Evolutionary conservation across 2,797 vertebrate genomes (phyloP), one percentile per base, ranked within the genome.

Genomic region (Anniella stebbinsi): DNA sequence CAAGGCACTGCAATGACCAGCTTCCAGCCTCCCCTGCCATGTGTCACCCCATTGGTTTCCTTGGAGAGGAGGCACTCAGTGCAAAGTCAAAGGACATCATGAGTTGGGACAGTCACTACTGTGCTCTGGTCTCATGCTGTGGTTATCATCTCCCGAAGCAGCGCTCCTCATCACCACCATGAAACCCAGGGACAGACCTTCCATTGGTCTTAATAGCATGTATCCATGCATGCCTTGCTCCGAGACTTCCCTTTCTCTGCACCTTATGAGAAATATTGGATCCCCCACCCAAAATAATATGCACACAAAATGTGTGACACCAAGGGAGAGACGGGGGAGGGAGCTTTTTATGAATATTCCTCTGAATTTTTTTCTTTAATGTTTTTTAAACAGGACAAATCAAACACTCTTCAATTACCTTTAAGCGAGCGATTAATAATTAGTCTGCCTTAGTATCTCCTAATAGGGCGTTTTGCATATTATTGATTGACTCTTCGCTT

Each of bases 341-440:
- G 80, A 38, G 41, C 73, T 80, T 86, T 36, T 81, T 89, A 87
- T 80, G 63, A 82, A 54, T 57, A 21, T 51, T 67, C 57, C 51
- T 87, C 28, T 73, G 66, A 48, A 66, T 78, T 69, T 72, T 57
- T 41, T 8, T 23, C 41, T 73, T 90, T 84, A 83, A 70, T 69
- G 12, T 78, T 87, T 91, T 89, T 66, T 63, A 84, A 87, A 73
- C 36, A 84, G 88, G 28, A 78, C 51, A 92, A 77, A 87, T 84
- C 51, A 92, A 83, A 89, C 48, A 57, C 73, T 72, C 73, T 92
- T 51, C 81, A 91, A 84, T 92, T 89, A 18, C 38, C 84, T 94
- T 80, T 81, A 87, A 84, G 73, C 57, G 10, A 92, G 85, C 82
- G 75, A 89, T 89, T 87, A 84, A 48, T 89, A 57, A 90, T 67